Evolutionary conservation across 2,888 invertebrate genomes (phyloP), one percentile per base, ranked within the genome.

Genomic region (Disparrhopalites patrizii): DNA sequence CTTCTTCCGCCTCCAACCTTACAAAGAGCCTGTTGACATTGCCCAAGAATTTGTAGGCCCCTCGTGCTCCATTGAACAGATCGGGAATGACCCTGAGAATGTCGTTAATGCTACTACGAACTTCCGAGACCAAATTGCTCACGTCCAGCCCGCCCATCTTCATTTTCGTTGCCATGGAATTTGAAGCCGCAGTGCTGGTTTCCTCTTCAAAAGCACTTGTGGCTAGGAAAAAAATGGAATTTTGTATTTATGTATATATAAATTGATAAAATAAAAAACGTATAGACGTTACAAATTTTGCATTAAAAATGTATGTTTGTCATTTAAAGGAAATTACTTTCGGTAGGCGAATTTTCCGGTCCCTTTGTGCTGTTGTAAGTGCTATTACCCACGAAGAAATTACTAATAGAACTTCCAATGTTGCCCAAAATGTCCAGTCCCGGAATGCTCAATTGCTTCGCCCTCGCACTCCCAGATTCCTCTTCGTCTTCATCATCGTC

Each of bases 41-140:
- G 23, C 67, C 69, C 8, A 75, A 56, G 10, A 75, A 63, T 31
- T 65, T 56, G 57, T 71, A 72, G 0, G 73, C 75, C 56, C 73
- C 75, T 28, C 67, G 40, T 5, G 73, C 73, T 15, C 75, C 73
- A 62, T 70, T 69, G 43, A 70, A 75, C 1, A 73, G 31, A 62
- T 68, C 73, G 1, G 75, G 75, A 67, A 74, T 69, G n/a, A 75
- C 67, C 23, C 69, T 67, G 15, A 72, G 62, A 2, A 75, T 67
- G 40, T 75, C 75, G 0, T 72, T 72, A 13, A 75, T 62, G 58
- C 58, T 70, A 56, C 28, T 61, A 5, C 68, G 38, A 10, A 73
- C 68, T 36, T 72, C 70, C 13, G 66, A 65, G 4, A 69, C 66
- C 2, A 68, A 64, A 40, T 61, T 64, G 10, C 27, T 30, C 7